A percentile compares a stretch with the other conserved stretches of the same genome.
These are phyloP conservation scores for Macrophya alboannulata DNA, from an alignment of 2,888 invertebrate species.

Conservation along the genomic window DNA sequence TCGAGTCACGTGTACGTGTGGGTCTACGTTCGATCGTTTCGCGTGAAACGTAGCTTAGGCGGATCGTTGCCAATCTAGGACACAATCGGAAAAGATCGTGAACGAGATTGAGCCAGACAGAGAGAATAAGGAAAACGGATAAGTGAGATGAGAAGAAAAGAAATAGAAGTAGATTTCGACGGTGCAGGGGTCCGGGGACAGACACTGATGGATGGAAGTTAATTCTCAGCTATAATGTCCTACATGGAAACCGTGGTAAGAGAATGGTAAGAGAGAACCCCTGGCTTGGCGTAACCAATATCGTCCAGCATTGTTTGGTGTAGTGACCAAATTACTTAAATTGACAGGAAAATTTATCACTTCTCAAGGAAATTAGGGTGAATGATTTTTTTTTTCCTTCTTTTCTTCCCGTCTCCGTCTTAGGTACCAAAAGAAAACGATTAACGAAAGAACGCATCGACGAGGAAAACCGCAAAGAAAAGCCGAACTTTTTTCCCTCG, in stretches of 20 bases:
- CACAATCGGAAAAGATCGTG: constrained; percentile 53
- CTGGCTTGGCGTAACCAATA: constrained; percentile 54
- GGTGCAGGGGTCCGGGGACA: constrained; percentile 44
- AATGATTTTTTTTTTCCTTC: not conserved
- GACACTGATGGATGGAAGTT: constrained; percentile 56
- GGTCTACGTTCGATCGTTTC: constrained; percentile 27
- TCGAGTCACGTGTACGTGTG: constrained; percentile 25
- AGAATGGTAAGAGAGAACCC: constrained; percentile 47
- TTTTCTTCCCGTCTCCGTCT: not conserved
- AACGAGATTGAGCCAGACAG: constrained; percentile 33
- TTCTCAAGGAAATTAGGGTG: constrained; percentile 35
- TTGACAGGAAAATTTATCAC: constrained; percentile 56
- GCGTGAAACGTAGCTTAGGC: constrained; percentile 34
- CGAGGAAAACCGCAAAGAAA: not conserved
- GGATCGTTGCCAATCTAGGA: constrained; percentile 50
- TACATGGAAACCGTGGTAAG: constrained; percentile 51
- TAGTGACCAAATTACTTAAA: constrained; percentile 53
- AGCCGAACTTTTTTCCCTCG: not conserved
- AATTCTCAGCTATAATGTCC: constrained; percentile 54
- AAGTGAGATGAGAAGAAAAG: constrained; percentile 43
- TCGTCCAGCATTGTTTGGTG: constrained; percentile 54
- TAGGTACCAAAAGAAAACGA: not conserved
- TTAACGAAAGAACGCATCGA: constrained; percentile 14
- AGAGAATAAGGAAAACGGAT: constrained; percentile 2
- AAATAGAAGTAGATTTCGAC: constrained; percentile 52